Evolutionary conservation across 2,888 invertebrate genomes (phyloP).

Genomic region (Torymus aiolomorphi): DNA sequence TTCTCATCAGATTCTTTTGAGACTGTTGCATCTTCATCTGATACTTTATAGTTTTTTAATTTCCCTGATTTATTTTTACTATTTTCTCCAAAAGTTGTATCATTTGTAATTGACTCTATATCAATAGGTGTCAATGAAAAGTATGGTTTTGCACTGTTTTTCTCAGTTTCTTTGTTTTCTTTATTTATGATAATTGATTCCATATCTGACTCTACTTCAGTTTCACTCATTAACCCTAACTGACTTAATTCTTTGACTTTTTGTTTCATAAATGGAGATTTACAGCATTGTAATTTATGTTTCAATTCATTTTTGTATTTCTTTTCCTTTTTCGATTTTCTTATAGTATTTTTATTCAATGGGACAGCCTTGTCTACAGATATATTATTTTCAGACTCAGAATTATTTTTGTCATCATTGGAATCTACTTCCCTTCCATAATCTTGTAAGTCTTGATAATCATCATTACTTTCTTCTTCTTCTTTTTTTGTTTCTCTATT

Average conservation of each 20-base stretch:
- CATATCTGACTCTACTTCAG: neutral
- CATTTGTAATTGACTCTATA: too few relatives aligned
- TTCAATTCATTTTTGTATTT: slow-evolving; percentile 1
- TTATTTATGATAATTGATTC: neutral
- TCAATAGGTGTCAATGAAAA: too few relatives aligned
- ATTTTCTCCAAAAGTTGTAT: neutral
- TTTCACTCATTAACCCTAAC: slow-evolving; percentile 2
- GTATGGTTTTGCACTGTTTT: neutral
- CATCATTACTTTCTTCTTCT: neutral
- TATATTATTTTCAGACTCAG: slow-evolving; percentile 4
- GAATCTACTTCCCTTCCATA: neutral
- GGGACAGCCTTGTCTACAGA: neutral
- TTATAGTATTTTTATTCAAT: too few relatives aligned
- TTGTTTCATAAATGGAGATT: slow-evolving; percentile 15
- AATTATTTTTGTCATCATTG: neutral
- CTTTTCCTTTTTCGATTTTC: neutral
- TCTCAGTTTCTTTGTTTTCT: neutral
- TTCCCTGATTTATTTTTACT: neutral
- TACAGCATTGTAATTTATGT: slow-evolving; percentile 14
- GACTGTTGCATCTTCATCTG: too few relatives aligned
- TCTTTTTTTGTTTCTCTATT: neutral
- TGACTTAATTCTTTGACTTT: slow-evolving; percentile 16
- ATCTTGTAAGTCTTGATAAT: slow-evolving; percentile 11
- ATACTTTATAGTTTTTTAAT: too few relatives aligned
- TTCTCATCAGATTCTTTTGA: too few relatives aligned